Evolutionary conservation across 2,888 invertebrate species (phyloP).

Genomic region (Tridacna crocea): DNA sequence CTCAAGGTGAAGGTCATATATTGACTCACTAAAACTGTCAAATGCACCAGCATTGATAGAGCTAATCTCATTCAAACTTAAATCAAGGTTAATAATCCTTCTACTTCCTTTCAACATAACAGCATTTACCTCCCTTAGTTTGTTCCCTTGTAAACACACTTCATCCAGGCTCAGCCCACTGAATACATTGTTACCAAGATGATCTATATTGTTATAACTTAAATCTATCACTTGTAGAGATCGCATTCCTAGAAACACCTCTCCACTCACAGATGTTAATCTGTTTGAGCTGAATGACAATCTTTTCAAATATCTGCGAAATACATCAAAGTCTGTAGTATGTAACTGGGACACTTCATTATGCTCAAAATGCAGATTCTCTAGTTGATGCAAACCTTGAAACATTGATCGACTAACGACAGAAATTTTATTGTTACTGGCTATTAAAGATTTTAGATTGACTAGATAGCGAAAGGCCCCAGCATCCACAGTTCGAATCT

Average conservation of each 20-base stretch:
- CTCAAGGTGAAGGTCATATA: slow-evolving; percentile 65
- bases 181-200: slow-evolving; percentile 65
- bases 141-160: slow-evolving; percentile 65
- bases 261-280: slow-evolving; percentile 55
- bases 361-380: slow-evolving; percentile 51
- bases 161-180: slow-evolving; percentile 64
- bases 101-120: slow-evolving; percentile 63
- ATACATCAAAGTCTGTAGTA: slow-evolving; percentile 43
- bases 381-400: slow-evolving; percentile 57
- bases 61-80: slow-evolving; percentile 67
- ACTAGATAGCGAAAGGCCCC: slow-evolving; percentile 56
- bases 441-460: slow-evolving; percentile 51
- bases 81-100: slow-evolving; percentile 65
- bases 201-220: slow-evolving; percentile 65
- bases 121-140: slow-evolving; percentile 61
- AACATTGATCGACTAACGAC: slow-evolving; percentile 53
- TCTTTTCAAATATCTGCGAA: slow-evolving; percentile 50
- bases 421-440: slow-evolving; percentile 60
- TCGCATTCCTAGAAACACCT: slow-evolving; percentile 65
- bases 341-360: slow-evolving; percentile 58
- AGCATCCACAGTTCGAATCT: slow-evolving; percentile 49
- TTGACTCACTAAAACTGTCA: slow-evolving; percentile 69
- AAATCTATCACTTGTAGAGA: slow-evolving; percentile 63
- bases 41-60: slow-evolving; percentile 68
- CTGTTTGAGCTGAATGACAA: slow-evolving; percentile 62